Conservation (phyloP, 1,140 invertebrate genomes). For the Tetragonula clypearis region DNA sequence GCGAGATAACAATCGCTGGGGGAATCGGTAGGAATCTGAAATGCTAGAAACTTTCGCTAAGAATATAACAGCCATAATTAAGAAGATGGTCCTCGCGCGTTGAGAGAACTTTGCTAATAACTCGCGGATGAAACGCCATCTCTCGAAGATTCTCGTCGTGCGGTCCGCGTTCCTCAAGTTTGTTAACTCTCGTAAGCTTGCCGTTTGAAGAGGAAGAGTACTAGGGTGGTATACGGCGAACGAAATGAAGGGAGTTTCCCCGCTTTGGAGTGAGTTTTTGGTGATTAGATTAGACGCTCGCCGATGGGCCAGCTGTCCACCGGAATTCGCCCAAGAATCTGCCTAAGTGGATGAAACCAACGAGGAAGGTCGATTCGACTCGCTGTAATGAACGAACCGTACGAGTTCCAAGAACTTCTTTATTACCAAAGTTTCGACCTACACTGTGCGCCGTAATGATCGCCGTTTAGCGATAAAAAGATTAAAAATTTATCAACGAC, state of each 20-base stretch:
- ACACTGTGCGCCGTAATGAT: slow-evolving; percentile 42
- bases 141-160: slow-evolving; percentile 56
- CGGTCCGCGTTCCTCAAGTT: slow-evolving; percentile 72
- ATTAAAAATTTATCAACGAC: slow-evolving; percentile 57
- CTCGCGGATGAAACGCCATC: slow-evolving; percentile 55
- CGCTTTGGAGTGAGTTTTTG: slow-evolving; percentile 73
- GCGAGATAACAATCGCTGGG: slow-evolving; percentile 11
- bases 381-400: slow-evolving; percentile 64
- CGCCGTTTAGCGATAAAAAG: slow-evolving; percentile 41
- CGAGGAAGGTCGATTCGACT: slow-evolving; percentile 60
- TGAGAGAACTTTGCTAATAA: slow-evolving; percentile 70
- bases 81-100: slow-evolving; percentile 55
- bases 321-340: slow-evolving; percentile 74
- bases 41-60: slow-evolving; percentile 43
- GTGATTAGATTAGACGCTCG: slow-evolving; percentile 75
- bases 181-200: slow-evolving; percentile 73
- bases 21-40: slow-evolving; percentile 17
- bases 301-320: slow-evolving; percentile 74
- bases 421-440: slow-evolving; percentile 65
- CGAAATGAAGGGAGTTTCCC: slow-evolving; percentile 75
- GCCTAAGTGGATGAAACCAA: slow-evolving; percentile 73
- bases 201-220: slow-evolving; percentile 55
- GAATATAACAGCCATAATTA: slow-evolving; percentile 66
- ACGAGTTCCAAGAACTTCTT: slow-evolving; percentile 67
- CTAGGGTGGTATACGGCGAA: slow-evolving; percentile 47